Conservation (phyloP, 2,888 invertebrate species). For the Dicroscelio sp. region DNA sequence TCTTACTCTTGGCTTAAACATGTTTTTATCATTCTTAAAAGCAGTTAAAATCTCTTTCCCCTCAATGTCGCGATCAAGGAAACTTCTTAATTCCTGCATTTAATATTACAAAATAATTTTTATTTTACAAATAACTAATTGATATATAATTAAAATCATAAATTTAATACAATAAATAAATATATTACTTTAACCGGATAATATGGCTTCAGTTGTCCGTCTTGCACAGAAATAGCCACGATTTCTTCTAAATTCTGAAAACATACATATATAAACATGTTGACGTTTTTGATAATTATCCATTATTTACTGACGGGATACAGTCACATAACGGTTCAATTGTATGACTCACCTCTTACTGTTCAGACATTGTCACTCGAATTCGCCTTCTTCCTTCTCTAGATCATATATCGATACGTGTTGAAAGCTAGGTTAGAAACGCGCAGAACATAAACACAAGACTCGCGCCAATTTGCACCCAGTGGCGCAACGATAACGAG, state of each 20-base stretch:
- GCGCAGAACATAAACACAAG: no score
- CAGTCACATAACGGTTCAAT: no score
- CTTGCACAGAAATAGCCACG: background rate
- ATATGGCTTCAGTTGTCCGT: background rate
- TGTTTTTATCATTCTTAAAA: constrained; percentile 2
- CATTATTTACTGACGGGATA: no score
- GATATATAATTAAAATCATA: background rate
- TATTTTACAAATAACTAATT: background rate
- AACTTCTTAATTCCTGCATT: constrained; percentile 9
- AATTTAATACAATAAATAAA: background rate
- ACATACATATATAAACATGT: no score
- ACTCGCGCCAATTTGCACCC: no score
- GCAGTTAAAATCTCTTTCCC: constrained; percentile 27
- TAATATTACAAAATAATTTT: background rate
- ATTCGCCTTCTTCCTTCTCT: no score
- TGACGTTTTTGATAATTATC: background rate
- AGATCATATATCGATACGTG: no score
- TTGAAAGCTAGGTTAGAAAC: no score
- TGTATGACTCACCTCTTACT: no score
- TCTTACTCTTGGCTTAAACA: constrained; percentile 16
- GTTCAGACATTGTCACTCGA: no score
- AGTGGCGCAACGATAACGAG: no score
- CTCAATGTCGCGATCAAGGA: background rate
- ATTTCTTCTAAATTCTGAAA: background rate
- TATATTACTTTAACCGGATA: background rate